Conservation (phyloP, 2,113 vertebrate genomes). For the Cochlearius cochlearius region DNA sequence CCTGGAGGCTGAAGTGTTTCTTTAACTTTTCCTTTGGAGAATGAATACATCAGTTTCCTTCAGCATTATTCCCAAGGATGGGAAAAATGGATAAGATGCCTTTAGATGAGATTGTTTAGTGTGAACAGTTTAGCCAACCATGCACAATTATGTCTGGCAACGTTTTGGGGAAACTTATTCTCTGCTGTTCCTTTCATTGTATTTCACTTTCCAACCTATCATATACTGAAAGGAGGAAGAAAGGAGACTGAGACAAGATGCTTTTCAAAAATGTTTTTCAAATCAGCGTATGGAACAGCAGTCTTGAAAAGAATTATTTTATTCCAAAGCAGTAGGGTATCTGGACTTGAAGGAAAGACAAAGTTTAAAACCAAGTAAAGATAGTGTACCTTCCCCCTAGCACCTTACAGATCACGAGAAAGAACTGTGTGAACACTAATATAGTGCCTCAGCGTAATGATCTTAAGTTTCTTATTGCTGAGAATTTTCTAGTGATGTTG, state of each 20-base stretch:
- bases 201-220: neutral
- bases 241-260: neutral
- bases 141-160: neutral
- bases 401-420: neutral
- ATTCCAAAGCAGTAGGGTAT: neutral
- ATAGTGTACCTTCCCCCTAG: neutral
- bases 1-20: neutral
- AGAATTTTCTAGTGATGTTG: neutral
- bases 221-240: neutral
- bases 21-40: neutral
- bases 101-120: neutral
- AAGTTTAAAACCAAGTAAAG: neutral
- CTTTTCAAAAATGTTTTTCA: neutral
- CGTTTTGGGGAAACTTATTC: neutral
- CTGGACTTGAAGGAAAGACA: neutral
- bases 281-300: neutral
- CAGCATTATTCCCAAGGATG: neutral
- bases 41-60: neutral
- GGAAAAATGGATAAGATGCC: neutral
- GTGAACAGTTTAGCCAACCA: neutral
- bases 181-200: neutral
- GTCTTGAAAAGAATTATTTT: neutral
- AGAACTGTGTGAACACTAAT: neutral
- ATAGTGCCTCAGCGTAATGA: neutral
- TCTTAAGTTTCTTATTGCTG: neutral